Base-by-base conservation (phyloP, 1,140 invertebrate genomes). In the Lamellibrachia luymesi region DNA sequence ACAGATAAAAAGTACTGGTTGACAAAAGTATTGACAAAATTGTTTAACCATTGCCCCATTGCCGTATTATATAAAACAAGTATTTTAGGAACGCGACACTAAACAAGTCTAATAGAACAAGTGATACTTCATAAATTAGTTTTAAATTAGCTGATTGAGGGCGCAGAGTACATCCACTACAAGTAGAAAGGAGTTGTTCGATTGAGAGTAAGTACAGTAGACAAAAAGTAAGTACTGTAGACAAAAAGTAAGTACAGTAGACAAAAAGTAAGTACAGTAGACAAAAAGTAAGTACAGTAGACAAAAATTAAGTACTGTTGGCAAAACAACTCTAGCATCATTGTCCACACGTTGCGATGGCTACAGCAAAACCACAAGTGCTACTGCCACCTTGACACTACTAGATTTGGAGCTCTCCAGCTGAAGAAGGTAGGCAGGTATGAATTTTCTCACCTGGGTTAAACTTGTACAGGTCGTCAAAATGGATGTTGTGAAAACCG, bases 381-480 rank as follows among this genome's bases (percentile, higher is more conserved):
- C 64, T 22, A 22, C 13, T 38, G 38, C 38, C 38, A 38, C 2
- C 64, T 80, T 80, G 64, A 80, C 17, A 22, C 13, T 80, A 22
- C 13, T 80, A 80, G 2, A 22, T 22, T 10, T 80, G 64, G 64
- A 80, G 64, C 64, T 80, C 64, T 80, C 64, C 64, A 80, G 6
- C 64, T 80, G 64, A 80, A 80, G 64, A 22, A 80, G 64, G 64
- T 80, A 80, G 64, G 13, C 17, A 80, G 64, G 4, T 80, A 22
- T 80, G 64, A 80, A 51, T 52, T 91, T 80, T 94, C 94, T 95
- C 95, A 97, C 97, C 96, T 94, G 97, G 96, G 95, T 97, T 96
- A 96, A 97, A 98, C 95, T 97, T 97, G 95, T 97, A 97, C 64
- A 98, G 95, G 96, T 99, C 98, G 96, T 98, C 98, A 95, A 97